phyloP scores from a whole-genome alignment of 1,140 invertebrate species.

The Helicorthomorpha holstii region DNA sequence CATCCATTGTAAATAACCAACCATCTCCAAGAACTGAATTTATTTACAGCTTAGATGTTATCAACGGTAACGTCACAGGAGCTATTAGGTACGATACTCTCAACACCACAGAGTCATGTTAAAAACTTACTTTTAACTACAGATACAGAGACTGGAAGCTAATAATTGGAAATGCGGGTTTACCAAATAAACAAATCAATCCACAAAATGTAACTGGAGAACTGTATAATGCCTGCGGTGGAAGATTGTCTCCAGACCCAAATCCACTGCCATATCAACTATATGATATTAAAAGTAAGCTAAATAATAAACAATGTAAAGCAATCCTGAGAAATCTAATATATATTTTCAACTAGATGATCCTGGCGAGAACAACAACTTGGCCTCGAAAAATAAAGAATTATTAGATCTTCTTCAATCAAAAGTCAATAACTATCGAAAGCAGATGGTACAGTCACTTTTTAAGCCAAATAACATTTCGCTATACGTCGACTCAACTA shows the following conservation, averaged over 20 bases:
- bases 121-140: background rate
- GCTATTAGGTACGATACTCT: background rate
- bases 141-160: background rate
- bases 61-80: background rate
- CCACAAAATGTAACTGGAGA: background rate
- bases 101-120: background rate
- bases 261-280: background rate
- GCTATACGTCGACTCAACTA: too few relatives aligned
- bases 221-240: background rate
- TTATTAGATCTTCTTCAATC: background rate
- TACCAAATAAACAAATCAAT: background rate
- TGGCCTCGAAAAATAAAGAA: background rate
- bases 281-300: background rate
- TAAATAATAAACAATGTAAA: background rate
- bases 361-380: background rate
- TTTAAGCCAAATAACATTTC: too few relatives aligned
- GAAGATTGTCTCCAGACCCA: background rate
- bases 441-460: too few relatives aligned
- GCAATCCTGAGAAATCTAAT: too few relatives aligned
- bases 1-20: slow-evolving; percentile 16
- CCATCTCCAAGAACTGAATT: slow-evolving; percentile 20
- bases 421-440: too few relatives aligned
- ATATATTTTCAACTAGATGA: background rate
- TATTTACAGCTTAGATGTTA: slow-evolving; percentile 27
- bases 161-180: background rate